Percentiles rank a stretch among this genome's conserved stretches.
Conservation (phyloP, 2,113 vertebrate species). For the Cyanoramphus novaezelandiae region DNA sequence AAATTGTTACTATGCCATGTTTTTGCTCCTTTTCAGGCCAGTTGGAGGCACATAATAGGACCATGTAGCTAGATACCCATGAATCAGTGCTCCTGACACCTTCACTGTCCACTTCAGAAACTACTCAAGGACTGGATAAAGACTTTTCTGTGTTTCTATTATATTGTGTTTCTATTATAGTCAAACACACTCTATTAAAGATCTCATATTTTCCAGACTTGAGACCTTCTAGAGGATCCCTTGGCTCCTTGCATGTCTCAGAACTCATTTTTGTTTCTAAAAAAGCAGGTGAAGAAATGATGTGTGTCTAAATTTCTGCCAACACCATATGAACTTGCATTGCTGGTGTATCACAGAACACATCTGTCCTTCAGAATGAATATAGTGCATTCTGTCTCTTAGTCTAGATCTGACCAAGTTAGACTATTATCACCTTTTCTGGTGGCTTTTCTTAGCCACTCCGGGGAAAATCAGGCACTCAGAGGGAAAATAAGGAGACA, state of each 20-base stretch:
- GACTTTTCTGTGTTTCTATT: neutral
- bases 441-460: neutral
- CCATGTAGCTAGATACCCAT: neutral
- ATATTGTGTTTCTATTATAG: neutral
- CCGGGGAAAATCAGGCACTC: neutral
- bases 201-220: neutral
- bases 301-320: neutral
- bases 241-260: neutral
- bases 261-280: neutral
- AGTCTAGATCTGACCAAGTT: neutral
- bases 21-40: neutral
- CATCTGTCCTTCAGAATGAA: neutral
- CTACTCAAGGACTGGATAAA: neutral
- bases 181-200: neutral
- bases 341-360: neutral
- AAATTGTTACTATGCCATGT: neutral
- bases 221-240: accelerated
- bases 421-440: neutral
- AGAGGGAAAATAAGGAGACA: neutral
- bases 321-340: accelerated
- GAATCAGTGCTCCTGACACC: neutral
- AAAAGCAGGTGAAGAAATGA: neutral
- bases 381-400: neutral
- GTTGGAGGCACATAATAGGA: neutral
- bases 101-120: neutral